Conservation (phyloP, 2,888 invertebrate species). For the Anticlea derivata region DNA sequence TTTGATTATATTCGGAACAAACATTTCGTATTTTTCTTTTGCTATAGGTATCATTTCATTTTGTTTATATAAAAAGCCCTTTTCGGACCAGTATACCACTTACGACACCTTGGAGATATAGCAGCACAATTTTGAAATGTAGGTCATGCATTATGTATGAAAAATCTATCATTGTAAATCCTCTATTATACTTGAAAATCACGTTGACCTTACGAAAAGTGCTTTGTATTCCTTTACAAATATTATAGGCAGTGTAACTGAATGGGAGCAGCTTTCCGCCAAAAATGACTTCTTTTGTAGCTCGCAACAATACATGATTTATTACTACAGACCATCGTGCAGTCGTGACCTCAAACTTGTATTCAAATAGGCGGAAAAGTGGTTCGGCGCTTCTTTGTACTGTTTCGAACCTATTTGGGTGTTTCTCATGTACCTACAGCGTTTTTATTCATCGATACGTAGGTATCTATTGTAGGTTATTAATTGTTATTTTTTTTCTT, state of each 20-base stretch:
- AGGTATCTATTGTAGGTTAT: no score
- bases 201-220: constrained; percentile 42
- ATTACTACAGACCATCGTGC: constrained; percentile 49
- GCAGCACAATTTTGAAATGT: background rate
- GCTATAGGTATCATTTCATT: no score
- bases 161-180: constrained; percentile 25
- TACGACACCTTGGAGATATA: no score
- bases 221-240: constrained; percentile 49
- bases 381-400: constrained; percentile 6
- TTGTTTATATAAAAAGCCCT: no score
- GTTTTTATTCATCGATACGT: no score
- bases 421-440: no score
- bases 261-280: constrained; percentile 67
- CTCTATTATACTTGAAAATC: constrained; percentile 24
- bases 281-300: constrained; percentile 80
- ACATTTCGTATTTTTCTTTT: no score
- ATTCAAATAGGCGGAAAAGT: constrained; percentile 26
- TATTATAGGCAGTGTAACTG: constrained; percentile 52
- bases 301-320: constrained; percentile 76
- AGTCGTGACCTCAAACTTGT: constrained; percentile 47
- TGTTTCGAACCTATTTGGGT: background rate
- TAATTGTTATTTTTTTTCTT: no score
- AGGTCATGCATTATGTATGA: constrained; percentile 24
- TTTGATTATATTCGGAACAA: no score
- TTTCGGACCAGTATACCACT: no score